Evolutionary conservation across 2,888 invertebrate species (phyloP), one percentile per base, ranked within the genome.

Genomic region (Endotricha flammealis): DNA sequence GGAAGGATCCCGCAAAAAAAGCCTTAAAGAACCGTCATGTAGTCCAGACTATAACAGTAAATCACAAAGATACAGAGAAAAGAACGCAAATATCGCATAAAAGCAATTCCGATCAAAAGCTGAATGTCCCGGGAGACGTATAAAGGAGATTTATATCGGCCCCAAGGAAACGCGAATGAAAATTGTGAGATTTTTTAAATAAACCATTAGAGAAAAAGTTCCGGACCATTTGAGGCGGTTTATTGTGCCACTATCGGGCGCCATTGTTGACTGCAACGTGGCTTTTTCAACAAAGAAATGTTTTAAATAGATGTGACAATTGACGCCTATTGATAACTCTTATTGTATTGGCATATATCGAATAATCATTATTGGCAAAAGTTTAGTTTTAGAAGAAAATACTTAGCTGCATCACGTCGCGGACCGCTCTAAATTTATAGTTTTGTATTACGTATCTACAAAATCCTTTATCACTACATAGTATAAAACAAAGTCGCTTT

Each of bases 141-240:
- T 82, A 82, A 82, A 82, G 64, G 49, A 74, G 81, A 81, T 85
- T 82, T 85, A 85, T 81, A 43, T 50, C 54, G 62, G 66, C 66
- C 65, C 59, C 64, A 74, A 78, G 76, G 73, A 77, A 77, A 78
- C 68, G 76, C 70, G 64, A 80, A 79, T 81, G 78, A 78, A 81
- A 83, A 82, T 71, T 78, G 76, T 74, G 67, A 71, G 75, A 80
- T 82, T 82, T 74, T 81, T 81, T 80, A 82, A 85, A 83, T 80
- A 82, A 83, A 83, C 77, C 81, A 81, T 81, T 80, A 80, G 67
- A 79, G 78, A 80, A 82, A 82, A 85, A 83, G 82, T 83, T 82
- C 80, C 81, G 78, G 70, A 57, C 80, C 80, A 81, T 83, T 83
- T 79, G 71, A 78, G 73, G 78, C 74, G 75, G 77, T 78, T 75